phyloP scores from a whole-genome alignment of 1,140 invertebrate genomes.

The Lysiphlebus fabarum region DNA sequence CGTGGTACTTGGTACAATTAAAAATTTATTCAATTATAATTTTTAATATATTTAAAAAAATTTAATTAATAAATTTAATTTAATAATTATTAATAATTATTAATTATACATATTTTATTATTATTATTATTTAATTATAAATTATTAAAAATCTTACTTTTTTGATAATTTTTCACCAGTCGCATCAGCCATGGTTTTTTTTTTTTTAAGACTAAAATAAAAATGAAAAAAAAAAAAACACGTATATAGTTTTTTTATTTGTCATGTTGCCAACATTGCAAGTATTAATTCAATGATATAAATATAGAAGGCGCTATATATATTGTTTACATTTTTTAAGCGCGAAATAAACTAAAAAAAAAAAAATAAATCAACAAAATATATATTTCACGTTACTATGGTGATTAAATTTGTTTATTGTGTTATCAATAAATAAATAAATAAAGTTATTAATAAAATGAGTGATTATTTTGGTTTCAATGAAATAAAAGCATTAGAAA shows the following conservation, averaged over 20 bases:
- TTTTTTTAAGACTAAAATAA: constrained; percentile 4
- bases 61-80: neutral
- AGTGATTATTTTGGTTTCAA: constrained; percentile 35
- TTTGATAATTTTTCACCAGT: constrained; percentile 64
- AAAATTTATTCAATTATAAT: constrained; percentile 4
- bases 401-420: too few relatives aligned
- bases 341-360: too few relatives aligned
- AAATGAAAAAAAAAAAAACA: too few relatives aligned
- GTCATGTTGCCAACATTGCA: too few relatives aligned
- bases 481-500: constrained; percentile 42
- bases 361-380: too few relatives aligned
- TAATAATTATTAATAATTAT: neutral
- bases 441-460: constrained; percentile 26
- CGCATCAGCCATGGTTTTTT: constrained; percentile 58
- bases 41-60: constrained; percentile 4
- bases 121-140: constrained; percentile 9
- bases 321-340: too few relatives aligned
- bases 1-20: constrained; percentile 2
- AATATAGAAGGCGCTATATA: too few relatives aligned
- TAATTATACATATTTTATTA: constrained; percentile 4
- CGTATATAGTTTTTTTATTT: too few relatives aligned
- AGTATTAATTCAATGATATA: too few relatives aligned
- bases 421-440: too few relatives aligned
- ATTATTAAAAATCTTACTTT: constrained; percentile 61
- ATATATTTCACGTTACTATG: too few relatives aligned